Evolutionary conservation across 2,797 vertebrate genomes (phyloP).

Genomic region (Sebastes steindachneri): DNA sequence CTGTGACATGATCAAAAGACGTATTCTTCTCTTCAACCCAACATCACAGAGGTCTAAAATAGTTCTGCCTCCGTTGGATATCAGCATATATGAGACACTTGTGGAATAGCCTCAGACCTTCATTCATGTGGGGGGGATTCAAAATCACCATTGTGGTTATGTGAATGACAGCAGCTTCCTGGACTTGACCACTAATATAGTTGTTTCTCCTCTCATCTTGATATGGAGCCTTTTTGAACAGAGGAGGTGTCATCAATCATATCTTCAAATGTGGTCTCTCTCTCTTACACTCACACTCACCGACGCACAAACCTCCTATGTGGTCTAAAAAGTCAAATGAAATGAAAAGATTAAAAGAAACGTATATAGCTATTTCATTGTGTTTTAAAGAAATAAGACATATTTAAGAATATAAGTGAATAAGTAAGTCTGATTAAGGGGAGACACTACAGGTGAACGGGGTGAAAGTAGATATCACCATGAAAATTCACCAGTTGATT

Average conservation of each 20-base stretch:
- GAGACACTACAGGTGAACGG: too few species aligned
- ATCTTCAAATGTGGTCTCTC: slow-evolving; percentile 31
- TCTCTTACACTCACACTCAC: not conserved
- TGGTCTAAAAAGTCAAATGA: slow-evolving; percentile 4
- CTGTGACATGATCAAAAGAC: not conserved
- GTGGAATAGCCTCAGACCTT: slow-evolving; percentile 1
- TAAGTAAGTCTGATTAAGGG: not conserved
- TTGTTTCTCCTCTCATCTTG: slow-evolving; percentile 41
- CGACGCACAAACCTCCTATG: not conserved
- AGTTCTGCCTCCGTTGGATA: not conserved
- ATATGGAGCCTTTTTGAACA: slow-evolving; percentile 41
- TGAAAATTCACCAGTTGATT: too few species aligned
- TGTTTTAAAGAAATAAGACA: not conserved
- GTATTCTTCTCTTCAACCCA: not conserved
- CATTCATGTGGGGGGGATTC: slow-evolving; percentile 26
- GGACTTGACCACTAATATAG: slow-evolving; percentile 55
- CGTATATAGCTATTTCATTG: not conserved
- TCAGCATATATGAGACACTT: slow-evolving; percentile 17
- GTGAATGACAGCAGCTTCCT: slow-evolving; percentile 58
- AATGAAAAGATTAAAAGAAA: slow-evolving; percentile 2
- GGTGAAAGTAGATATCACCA: too few species aligned
- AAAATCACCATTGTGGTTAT: slow-evolving; percentile 44
- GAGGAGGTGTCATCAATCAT: slow-evolving; percentile 52
- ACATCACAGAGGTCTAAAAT: slow-evolving; percentile 10
- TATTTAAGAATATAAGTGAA: not conserved